Conservation (phyloP, 2,797 vertebrate genomes). For the Lacerta viridis region DNA sequence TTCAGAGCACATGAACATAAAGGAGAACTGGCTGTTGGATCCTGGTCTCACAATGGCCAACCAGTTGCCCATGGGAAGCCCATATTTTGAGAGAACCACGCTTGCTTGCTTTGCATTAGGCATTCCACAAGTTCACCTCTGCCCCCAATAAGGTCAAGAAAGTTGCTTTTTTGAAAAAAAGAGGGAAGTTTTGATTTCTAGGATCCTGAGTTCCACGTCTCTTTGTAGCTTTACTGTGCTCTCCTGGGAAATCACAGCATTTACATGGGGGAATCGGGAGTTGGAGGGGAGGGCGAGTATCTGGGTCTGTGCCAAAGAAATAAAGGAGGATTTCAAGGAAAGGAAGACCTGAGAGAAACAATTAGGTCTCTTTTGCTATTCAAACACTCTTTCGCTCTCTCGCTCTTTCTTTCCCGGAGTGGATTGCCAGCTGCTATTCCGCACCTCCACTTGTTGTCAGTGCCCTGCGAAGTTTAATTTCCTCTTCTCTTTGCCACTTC, state of each 20-base stretch:
- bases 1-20: background rate
- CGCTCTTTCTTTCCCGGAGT: too few relatives aligned
- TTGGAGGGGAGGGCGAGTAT: background rate
- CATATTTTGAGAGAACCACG: too few relatives aligned
- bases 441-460: rapidly evolving
- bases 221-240: too few relatives aligned
- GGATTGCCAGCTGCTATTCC: background rate
- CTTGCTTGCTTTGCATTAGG: too few relatives aligned
- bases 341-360: background rate
- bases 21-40: background rate
- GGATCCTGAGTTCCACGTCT: background rate
- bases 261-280: background rate
- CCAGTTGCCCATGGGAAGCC: background rate
- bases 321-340: background rate
- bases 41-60: background rate
- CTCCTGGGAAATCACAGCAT: background rate
- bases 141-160: background rate
- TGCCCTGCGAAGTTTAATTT: background rate
- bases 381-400: too few relatives aligned
- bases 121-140: background rate
- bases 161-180: background rate
- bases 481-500: background rate
- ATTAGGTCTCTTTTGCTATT: background rate
- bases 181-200: background rate
- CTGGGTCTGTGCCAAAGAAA: background rate